Evolutionary conservation across 2,797 vertebrate genomes (phyloP).

Genomic region (Peromyscus aztecus): DNA sequence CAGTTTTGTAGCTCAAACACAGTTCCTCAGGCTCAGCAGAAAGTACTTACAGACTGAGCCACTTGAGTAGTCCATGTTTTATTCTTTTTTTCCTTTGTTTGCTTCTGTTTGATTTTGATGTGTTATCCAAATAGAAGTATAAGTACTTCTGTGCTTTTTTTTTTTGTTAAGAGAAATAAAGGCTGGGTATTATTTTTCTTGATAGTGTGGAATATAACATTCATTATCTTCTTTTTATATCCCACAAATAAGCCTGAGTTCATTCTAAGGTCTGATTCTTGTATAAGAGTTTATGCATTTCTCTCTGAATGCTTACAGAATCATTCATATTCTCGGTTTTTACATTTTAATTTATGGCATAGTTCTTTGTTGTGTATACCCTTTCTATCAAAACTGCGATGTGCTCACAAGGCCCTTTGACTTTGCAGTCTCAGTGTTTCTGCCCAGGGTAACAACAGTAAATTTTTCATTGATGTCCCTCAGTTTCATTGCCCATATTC

Average conservation of each 20-base stretch:
- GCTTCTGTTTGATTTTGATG: not conserved
- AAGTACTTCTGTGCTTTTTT: not conserved
- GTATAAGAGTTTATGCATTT: not conserved
- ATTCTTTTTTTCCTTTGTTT: not conserved
- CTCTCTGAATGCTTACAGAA: not conserved
- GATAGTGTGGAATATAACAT: not conserved
- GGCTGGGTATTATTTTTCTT: not conserved
- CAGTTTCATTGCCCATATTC: not conserved
- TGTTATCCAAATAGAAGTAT: not conserved
- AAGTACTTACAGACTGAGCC: too few species aligned
- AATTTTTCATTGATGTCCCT: not conserved
- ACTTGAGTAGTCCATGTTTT: not conserved
- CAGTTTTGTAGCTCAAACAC: not conserved
- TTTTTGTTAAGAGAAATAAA: not conserved
- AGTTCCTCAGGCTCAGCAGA: too few species aligned
- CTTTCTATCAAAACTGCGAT: not conserved
- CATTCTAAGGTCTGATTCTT: not conserved
- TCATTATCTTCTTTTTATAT: not conserved
- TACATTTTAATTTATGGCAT: not conserved
- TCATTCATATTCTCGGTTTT: not conserved
- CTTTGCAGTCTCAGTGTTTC: too few species aligned
- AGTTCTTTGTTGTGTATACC: not conserved
- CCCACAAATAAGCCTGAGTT: not conserved
- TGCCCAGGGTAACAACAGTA: not conserved
- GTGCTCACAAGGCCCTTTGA: not conserved